Percentiles rank a stretch among this genome's conserved stretches.
Conservation (phyloP, 2,888 invertebrate species). For the Drosophila bunnanda region DNA sequence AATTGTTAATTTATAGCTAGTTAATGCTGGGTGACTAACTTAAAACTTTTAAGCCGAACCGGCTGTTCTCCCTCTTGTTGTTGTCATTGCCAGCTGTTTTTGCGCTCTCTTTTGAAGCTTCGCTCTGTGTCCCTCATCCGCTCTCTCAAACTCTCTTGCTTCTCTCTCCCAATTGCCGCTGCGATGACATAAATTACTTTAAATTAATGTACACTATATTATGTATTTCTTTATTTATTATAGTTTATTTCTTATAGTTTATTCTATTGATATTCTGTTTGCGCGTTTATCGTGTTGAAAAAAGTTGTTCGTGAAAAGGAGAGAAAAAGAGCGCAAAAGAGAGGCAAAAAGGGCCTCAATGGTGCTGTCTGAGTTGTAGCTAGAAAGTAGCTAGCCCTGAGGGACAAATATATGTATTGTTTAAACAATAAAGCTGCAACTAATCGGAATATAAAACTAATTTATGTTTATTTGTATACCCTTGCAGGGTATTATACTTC, state of each 20-base stretch:
- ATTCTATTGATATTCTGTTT: neutral
- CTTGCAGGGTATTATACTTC: too few species aligned
- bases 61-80: slow-evolving; percentile 11
- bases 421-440: neutral
- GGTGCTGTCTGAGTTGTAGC: neutral
- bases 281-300: neutral
- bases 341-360: neutral
- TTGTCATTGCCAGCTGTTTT: slow-evolving; percentile 12
- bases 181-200: neutral
- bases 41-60: slow-evolving; percentile 4
- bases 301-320: neutral
- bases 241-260: neutral
- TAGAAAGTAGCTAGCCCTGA: neutral
- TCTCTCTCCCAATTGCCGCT: slow-evolving; percentile 2
- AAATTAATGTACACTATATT: neutral
- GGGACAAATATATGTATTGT: neutral
- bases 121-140: neutral
- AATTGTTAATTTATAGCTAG: too few species aligned
- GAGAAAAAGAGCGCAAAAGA: neutral
- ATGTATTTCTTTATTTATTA: neutral
- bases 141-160: neutral
- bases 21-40: neutral
- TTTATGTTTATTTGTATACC: too few species aligned
- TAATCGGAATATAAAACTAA: neutral
- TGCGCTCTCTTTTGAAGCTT: slow-evolving; percentile 1